Percentiles rank a stretch among this genome's conserved stretches.
These are phyloP conservation scores for Staurois parvus DNA, from an alignment of 2,797 vertebrate genomes.

Conservation along the genomic window DNA sequence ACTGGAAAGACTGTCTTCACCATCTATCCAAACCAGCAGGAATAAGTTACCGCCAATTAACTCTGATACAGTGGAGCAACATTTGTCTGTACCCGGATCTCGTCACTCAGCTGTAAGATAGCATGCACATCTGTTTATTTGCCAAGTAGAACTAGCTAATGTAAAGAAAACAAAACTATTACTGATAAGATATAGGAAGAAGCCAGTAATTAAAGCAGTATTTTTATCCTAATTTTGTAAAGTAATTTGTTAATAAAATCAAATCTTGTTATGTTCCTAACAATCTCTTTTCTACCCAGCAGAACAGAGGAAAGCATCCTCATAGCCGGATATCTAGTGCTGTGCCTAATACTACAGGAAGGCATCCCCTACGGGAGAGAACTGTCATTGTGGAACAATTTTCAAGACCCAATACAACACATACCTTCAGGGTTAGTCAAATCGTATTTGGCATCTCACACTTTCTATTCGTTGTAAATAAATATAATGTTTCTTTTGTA, in stretches of 20 bases:
- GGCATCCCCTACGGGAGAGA: conserved; percentile 73
- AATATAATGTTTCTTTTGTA: no score
- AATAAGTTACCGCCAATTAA: conserved; percentile 79
- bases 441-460: neutral
- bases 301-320: conserved; percentile 71
- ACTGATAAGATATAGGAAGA: no score
- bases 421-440: conserved; percentile 76
- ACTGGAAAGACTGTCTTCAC: conserved; percentile 69
- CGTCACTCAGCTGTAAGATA: conserved; percentile 75
- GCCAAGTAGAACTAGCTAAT: no score
- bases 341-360: conserved; percentile 67
- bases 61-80: conserved; percentile 69
- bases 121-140: neutral
- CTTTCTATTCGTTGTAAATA: no score
- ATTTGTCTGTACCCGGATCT: conserved; percentile 62
- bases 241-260: neutral
- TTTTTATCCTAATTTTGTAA: no score
- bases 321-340: conserved; percentile 75
- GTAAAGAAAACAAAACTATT: no score
- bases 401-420: conserved; percentile 82
- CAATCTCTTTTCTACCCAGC: conserved; percentile 8
- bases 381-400: conserved; percentile 69
- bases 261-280: neutral
- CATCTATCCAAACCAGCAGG: conserved; percentile 51
- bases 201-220: no score